Evolutionary conservation across 2,797 vertebrate genomes (phyloP), one percentile per base, ranked within the genome.

Genomic region (Neosilurus hyrtlii): DNA sequence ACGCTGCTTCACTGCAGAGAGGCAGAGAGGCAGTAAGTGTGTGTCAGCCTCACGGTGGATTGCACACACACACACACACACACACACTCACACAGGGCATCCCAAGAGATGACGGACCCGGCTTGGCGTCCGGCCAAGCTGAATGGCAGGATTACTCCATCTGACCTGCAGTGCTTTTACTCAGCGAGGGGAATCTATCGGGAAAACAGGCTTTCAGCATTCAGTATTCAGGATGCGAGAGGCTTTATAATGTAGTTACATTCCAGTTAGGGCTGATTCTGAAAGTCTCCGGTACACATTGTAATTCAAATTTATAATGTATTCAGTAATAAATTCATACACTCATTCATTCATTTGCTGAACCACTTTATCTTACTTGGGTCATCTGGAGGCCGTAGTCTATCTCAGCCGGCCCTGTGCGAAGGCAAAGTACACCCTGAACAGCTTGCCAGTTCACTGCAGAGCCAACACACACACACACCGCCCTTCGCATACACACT

Each of bases 81-180:
- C 22, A 65, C 22, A 79, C 63, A 86, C 35, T 62, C 75, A 75
- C 65, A 79, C 62, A 26, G 81, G 80, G 75, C 84, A 86, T 83
- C 85, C 78, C 81, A 49, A 66, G 85, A 88, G 85, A 88, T 66
- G 77, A 59, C 59, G 52, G 74, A 72, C 79, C 66, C 43, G 84
- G 81, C 79, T 88, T 76, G 80, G 82, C 82, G 87, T 80, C 65
- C 26, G 78, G 62, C 73, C 82, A 82, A 71, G 81, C 82, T 71
- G 84, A 61, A 88, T 85, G 86, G 82, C 79, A 66, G 65, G 85
- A 86, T 85, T 86, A 83, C 78, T 86, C 79, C 85, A 72, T 88
- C 82, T 83, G 24, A 88, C 82, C 80, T 65, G 75, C 57, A 76
- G 70, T 79, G 86, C 71, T 86, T 81, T 86, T 82, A 82, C 86